Evolutionary conservation across 2,113 vertebrate genomes (phyloP).

Genomic region (Burhinus bistriatus): DNA sequence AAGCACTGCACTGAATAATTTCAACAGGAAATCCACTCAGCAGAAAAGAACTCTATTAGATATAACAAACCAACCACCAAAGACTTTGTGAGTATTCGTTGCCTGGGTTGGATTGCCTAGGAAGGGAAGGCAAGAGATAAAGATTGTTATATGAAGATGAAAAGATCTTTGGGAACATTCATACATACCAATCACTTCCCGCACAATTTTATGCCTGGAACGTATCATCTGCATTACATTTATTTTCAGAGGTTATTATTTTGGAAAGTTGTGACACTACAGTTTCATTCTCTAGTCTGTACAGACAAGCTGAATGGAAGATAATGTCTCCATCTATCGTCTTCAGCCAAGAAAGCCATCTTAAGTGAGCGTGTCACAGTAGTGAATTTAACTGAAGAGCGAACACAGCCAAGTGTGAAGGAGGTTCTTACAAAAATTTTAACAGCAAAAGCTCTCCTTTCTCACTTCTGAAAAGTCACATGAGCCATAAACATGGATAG

Average conservation of each 20-base stretch:
- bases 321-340: not conserved
- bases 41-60: not conserved
- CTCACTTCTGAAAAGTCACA: not conserved
- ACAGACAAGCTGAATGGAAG: not conserved
- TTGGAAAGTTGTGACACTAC: not conserved
- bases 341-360: not conserved
- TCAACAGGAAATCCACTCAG: not conserved
- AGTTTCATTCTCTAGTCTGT: not conserved
- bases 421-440: not conserved
- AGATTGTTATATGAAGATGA: not conserved
- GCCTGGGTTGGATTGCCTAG: not conserved
- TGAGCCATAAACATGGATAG: not conserved
- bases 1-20: not conserved
- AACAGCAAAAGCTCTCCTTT: not conserved
- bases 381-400: not conserved
- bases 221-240: not conserved
- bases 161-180: not conserved
- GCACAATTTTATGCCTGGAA: not conserved
- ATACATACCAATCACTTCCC: not conserved
- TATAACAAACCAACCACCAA: not conserved
- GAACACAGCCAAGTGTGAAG: not conserved
- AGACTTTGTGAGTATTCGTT: not conserved
- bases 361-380: not conserved
- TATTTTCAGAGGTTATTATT: not conserved
- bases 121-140: not conserved